Conservation (phyloP, 2,888 invertebrate genomes). For the Tanaodytes sp. region DNA sequence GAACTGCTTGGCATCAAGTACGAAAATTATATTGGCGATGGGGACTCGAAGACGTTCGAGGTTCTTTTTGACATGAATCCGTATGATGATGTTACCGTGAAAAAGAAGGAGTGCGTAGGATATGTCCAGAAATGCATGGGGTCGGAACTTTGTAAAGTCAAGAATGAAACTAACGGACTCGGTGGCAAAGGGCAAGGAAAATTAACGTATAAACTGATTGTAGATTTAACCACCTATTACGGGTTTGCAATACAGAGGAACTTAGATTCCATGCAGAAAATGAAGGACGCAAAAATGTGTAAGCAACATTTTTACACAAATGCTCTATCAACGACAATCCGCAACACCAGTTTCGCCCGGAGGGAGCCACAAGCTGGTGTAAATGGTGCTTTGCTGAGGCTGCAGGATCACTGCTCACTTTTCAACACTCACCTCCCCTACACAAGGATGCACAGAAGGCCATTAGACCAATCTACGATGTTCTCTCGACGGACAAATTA, state of each 20-base stretch:
- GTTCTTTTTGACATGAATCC: background rate
- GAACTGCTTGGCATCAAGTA: background rate
- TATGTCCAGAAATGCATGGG: background rate
- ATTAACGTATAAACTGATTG: conserved; percentile 21
- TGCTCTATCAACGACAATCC: conserved; percentile 22
- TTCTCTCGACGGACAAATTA: too few relatives aligned
- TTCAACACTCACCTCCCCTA: background rate
- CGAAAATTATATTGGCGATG: conserved; percentile 1
- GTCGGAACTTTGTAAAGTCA: background rate
- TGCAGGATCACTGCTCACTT: background rate
- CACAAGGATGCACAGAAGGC: too few relatives aligned
- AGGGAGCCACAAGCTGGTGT: background rate
- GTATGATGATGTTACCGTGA: background rate
- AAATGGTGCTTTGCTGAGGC: background rate
- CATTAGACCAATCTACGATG: too few relatives aligned
- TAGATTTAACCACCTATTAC: conserved; percentile 51
- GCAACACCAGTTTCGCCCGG: conserved; percentile 31
- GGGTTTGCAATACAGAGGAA: conserved; percentile 55
- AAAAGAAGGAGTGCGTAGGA: background rate
- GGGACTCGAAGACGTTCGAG: background rate
- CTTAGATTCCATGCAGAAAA: conserved; percentile 39
- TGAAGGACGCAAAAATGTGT: conserved; percentile 40
- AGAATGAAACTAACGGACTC: background rate
- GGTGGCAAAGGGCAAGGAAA: conserved; percentile 6
- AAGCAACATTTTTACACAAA: conserved; percentile 39